phyloP scores from a whole-genome alignment of 2,888 invertebrate genomes.

The Latheticus oryzae region DNA sequence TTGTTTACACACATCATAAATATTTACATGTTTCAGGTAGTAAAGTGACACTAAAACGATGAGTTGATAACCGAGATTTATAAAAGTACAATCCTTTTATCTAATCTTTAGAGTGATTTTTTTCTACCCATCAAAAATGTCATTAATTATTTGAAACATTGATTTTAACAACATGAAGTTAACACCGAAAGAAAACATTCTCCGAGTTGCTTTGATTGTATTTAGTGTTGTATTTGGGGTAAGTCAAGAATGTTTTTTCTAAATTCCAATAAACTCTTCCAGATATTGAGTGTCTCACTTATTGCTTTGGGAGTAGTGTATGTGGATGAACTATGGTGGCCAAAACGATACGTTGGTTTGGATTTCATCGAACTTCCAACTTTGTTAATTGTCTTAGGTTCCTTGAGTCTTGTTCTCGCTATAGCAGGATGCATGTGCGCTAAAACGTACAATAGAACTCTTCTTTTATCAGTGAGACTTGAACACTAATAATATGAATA shows the following conservation, averaged over 20 bases:
- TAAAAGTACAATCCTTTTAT: constrained; percentile 19
- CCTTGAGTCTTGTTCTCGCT: constrained; percentile 66
- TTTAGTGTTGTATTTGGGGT: constrained; percentile 55
- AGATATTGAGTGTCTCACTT: constrained; percentile 55
- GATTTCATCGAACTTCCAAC: constrained; percentile 68
- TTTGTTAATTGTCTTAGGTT: constrained; percentile 74
- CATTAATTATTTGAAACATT: not conserved
- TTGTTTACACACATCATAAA: constrained; percentile 27
- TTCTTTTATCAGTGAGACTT: constrained; percentile 49
- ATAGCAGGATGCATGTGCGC: constrained; percentile 53
- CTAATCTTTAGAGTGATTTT: constrained; percentile 43
- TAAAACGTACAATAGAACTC: constrained; percentile 47
- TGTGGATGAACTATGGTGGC: constrained; percentile 50
- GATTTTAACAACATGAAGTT: constrained; percentile 47
- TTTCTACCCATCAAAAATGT: constrained; percentile 33
- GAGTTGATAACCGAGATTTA: constrained; percentile 31
- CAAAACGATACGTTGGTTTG: constrained; percentile 48
- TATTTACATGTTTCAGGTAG: constrained; percentile 14
- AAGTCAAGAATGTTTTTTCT: constrained; percentile 39
- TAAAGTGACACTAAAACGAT: constrained; percentile 11
- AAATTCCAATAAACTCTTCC: constrained; percentile 21
- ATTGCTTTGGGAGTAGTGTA: constrained; percentile 53
- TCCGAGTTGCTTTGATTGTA: constrained; percentile 51
- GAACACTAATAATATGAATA: constrained; percentile 15
- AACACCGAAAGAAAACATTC: constrained; percentile 49